These are phyloP conservation scores for Galerucella nymphaeae DNA, from an alignment of 2,888 invertebrate genomes.

Conservation along the genomic window DNA sequence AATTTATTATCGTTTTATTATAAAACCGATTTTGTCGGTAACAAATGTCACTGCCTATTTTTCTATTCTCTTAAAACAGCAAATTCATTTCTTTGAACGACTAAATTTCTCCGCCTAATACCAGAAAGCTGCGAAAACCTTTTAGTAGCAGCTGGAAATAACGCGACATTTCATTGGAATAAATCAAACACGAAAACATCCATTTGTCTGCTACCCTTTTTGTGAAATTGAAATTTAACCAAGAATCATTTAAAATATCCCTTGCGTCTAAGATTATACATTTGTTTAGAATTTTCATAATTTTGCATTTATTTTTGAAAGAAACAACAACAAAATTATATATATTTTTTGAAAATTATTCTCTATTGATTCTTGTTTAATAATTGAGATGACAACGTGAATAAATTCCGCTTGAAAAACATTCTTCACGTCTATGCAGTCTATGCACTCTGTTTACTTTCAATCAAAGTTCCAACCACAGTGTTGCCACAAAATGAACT, in stretches of 20 bases:
- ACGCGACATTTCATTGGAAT: constrained; percentile 27
- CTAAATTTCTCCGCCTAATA: not conserved
- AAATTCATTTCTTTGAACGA: constrained; percentile 18
- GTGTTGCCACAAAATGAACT: too few species aligned
- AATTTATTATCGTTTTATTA: constrained; percentile 8
- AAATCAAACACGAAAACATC: constrained; percentile 28
- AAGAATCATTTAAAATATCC: not conserved
- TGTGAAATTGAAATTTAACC: constrained; percentile 23
- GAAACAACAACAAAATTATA: too few species aligned
- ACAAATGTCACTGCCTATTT: constrained; percentile 12
- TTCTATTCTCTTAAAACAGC: constrained; percentile 15
- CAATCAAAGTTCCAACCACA: too few species aligned
- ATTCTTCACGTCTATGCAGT: too few species aligned
- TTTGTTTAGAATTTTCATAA: not conserved
- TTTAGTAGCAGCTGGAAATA: constrained; percentile 29
- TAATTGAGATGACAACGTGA: too few species aligned
- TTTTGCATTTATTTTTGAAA: not conserved
- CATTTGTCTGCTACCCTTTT: constrained; percentile 32
- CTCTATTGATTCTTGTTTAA: too few species aligned
- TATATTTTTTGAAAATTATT: too few species aligned
- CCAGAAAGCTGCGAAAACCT: constrained; percentile 2
- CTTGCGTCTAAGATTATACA: constrained; percentile 8
- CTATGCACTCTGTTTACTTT: too few species aligned
- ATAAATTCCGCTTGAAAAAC: too few species aligned
- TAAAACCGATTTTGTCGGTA: not conserved